Evolutionary conservation across 2,888 invertebrate species (phyloP), one percentile per base, ranked within the genome.

Genomic region (Xanthia togata): DNA sequence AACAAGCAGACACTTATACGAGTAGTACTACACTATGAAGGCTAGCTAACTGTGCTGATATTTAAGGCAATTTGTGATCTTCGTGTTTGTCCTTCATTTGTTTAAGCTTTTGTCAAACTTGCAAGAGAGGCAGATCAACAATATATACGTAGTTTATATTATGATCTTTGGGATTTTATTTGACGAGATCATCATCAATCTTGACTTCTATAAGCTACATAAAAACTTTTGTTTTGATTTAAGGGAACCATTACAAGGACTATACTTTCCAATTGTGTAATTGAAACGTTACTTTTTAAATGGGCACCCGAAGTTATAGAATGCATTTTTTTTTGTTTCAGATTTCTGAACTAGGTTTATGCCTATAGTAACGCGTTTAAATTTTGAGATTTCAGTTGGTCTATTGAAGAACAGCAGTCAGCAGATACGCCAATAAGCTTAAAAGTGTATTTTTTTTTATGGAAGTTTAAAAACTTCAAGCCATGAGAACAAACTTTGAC

Each of bases 1-100:
- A 44, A 44, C 44, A 14, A 87, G 92, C 91, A 94, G 94, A 94
- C 94, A 94, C 95, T 94, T 95, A 94, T n/a, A n/a, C n/a, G n/a
- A n/a, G n/a, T 93, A 93, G 92, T 90, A 88, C 89, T 91, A 91
- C 91, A 91, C 82, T 92, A 93, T 93, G 91, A 91, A 93, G 91
- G 92, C 79, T 47, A 90, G 88, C 86, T 86, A 86, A 89, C 87
- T 80, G 76, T 73, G 70, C 73, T 87, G 89, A 88, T 91, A 89
- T 90, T n/a, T 89, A 88, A 85, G 86, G 74, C 85, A 87, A 89
- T 90, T 90, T 88, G 87, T 84, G 87, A 85, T 53, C 78, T 76
- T 69, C 38, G 64, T 74, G 57, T 76, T 68, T 31, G 72, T 71
- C 69, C 63, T 69, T 73, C 38, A 60, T 85, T 83, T 85, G 73